Conservation (phyloP, 2,888 invertebrate genomes). For the Dysmachus trigonus region DNA sequence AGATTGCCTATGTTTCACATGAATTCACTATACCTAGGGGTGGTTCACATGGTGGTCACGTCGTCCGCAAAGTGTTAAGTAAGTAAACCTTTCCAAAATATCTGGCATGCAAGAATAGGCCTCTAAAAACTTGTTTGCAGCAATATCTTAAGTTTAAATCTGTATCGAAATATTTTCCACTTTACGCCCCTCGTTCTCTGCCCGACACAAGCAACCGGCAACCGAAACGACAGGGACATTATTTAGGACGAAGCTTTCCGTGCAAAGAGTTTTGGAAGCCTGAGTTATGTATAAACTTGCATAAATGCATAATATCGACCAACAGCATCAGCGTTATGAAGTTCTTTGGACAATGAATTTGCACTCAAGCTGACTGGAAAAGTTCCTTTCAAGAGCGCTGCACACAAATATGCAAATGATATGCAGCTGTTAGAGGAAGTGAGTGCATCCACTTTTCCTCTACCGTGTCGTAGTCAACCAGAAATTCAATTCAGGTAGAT, state of each 20-base stretch:
- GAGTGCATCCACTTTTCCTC: neutral
- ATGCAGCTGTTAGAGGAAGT: neutral
- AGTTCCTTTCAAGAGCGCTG: neutral
- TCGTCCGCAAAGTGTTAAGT: neutral
- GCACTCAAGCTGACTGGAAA: neutral
- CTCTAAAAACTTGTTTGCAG: neutral
- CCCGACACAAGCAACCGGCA: neutral
- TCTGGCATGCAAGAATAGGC: neutral
- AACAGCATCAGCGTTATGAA: neutral
- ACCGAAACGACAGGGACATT: neutral
- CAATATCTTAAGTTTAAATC: neutral
- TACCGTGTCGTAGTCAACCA: neutral
- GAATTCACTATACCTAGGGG: neutral
- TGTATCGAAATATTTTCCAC: constrained; percentile 10
- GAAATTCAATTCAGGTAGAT: neutral
- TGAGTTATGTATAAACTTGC: constrained; percentile 24
- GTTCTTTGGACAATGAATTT: constrained; percentile 30
- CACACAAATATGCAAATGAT: constrained; percentile 14
- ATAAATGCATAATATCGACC: constrained; percentile 34
- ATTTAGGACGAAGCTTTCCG: neutral
- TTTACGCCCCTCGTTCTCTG: neutral
- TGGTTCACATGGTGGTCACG: neutral
- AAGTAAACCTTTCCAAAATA: neutral
- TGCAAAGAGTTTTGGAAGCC: neutral
- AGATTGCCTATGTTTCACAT: neutral